Evolutionary conservation across 2,888 invertebrate genomes (phyloP), one percentile per base, ranked within the genome.

Genomic region (Hydrotaea diabolus): DNA sequence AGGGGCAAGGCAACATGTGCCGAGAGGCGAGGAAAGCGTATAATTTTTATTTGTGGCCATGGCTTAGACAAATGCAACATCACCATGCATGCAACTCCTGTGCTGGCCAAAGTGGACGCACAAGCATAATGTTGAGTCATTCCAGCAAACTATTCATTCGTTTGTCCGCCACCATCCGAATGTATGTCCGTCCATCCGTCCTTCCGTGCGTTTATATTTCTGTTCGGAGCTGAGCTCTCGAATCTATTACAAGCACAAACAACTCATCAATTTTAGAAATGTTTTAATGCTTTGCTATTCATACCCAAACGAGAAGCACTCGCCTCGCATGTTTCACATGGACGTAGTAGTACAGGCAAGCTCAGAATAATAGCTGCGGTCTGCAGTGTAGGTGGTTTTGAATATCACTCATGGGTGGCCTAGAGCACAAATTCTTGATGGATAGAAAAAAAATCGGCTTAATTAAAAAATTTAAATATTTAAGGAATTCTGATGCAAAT

Each of bases 251-350:
- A 23, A 26, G 80, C 31, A 76, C 59, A 77, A 76, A 72, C 59
- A 73, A 23, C 73, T 69, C 55, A 53, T 69, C 11, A 73, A 49
- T 76, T 81, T 81, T 49, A 3, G 69, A 21, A 76, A 80, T 57
- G 57, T 26, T 59, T 59, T 59, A 59, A 59, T 59, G 59, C 19
- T 59, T 23, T 23, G 15, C 59, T 26, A 26, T 59, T 59, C 59
- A 26, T 26, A 59, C 2, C 26, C 2, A 59, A 21, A 59, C 15
- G 26, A 26, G 13, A 13, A 59, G 15, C 23, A 21, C 55, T 21
- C 39, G 39, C 21, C 5, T 55, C 21, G 9, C 21, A 21, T 55
- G 19, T 21, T 59, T 59, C 15, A 2, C 9, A n/a, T n/a, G n/a
- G n/a, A 43, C 15, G 43, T 43, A 43, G 43, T 4, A 7, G 3